These are phyloP conservation scores for Drosophila trapezifrons DNA, from an alignment of 1,140 invertebrate genomes.

Conservation along the genomic window DNA sequence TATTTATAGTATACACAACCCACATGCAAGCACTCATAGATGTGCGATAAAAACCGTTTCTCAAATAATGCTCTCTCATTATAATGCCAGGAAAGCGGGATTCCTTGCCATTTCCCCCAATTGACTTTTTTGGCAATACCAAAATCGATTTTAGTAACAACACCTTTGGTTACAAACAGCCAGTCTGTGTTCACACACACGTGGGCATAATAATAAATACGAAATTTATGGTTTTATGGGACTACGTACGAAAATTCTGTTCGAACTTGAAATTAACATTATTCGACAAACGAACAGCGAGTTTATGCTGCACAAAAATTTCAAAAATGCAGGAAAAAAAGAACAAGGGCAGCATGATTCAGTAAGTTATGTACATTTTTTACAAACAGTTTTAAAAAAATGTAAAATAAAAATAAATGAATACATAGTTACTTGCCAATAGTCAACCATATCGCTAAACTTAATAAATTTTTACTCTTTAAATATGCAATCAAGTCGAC, in stretches of 20 bases:
- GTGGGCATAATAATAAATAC: slow-evolving; percentile 36
- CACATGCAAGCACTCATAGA: background rate
- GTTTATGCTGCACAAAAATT: background rate
- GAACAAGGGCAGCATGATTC: slow-evolving; percentile 12
- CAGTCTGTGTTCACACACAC: slow-evolving; percentile 13
- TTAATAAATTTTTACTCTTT: too few species aligned
- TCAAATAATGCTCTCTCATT: slow-evolving; percentile 36
- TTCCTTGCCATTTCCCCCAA: background rate
- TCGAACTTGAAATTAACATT: slow-evolving; percentile 27
- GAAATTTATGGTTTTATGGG: slow-evolving; percentile 55
- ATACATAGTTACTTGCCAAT: too few species aligned
- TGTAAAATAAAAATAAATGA: too few species aligned
- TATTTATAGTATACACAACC: slow-evolving; percentile 53
- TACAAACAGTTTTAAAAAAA: background rate
- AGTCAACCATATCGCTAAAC: too few species aligned
- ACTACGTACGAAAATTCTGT: slow-evolving; percentile 12
- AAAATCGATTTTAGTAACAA: slow-evolving; percentile 38
- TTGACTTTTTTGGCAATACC: slow-evolving; percentile 15
- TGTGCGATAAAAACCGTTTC: slow-evolving; percentile 47
- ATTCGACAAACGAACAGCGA: slow-evolving; percentile 8
- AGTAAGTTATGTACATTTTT: background rate
- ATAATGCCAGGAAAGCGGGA: slow-evolving; percentile 7
- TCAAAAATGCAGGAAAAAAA: slow-evolving; percentile 2
- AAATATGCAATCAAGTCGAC: too few species aligned
- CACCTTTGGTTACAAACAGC: slow-evolving; percentile 26